phyloP scores from a whole-genome alignment of 1,140 invertebrate genomes.

The Macrocentrus cingulum region DNA sequence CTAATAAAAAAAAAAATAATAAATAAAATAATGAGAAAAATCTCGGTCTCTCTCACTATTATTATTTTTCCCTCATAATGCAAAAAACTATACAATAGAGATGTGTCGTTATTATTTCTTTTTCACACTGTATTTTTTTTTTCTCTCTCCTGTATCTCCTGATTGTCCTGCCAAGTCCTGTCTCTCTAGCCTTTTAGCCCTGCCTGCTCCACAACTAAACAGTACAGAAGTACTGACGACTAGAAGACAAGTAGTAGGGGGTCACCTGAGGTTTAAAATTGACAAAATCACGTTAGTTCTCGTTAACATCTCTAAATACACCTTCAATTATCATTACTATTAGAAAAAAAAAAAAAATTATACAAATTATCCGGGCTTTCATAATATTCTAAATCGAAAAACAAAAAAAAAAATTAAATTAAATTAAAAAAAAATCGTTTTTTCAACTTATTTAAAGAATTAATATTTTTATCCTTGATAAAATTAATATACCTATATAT shows the following conservation, averaged over 20 bases:
- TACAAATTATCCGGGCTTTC: too few relatives aligned
- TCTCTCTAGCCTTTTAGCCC: constrained; percentile 49
- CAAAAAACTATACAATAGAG: constrained; percentile 12
- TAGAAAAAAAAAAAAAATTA: neutral
- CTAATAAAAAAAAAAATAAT: too few relatives aligned
- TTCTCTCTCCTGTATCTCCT: constrained; percentile 33
- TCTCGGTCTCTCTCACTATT: too few relatives aligned
- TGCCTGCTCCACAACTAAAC: constrained; percentile 58
- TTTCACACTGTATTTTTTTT: constrained; percentile 26
- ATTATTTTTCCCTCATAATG: constrained; percentile 4
- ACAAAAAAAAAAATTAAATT: too few relatives aligned
- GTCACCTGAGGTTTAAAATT: constrained; percentile 60
- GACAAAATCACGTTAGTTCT: constrained; percentile 55
- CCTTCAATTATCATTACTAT: neutral
- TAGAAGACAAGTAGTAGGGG: constrained; percentile 59
- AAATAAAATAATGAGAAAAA: too few relatives aligned
- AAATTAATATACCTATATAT: too few relatives aligned
- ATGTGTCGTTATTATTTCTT: constrained; percentile 4
- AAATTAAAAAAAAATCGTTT: too few relatives aligned
- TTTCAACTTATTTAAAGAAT: too few relatives aligned
- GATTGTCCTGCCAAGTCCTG: constrained; percentile 44
- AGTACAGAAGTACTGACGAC: constrained; percentile 57
- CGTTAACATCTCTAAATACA: constrained; percentile 23
- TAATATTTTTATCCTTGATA: too few relatives aligned
- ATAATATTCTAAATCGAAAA: too few relatives aligned